phyloP scores from a whole-genome alignment of 2,113 vertebrate genomes.

The Platichthys stellatus region DNA sequence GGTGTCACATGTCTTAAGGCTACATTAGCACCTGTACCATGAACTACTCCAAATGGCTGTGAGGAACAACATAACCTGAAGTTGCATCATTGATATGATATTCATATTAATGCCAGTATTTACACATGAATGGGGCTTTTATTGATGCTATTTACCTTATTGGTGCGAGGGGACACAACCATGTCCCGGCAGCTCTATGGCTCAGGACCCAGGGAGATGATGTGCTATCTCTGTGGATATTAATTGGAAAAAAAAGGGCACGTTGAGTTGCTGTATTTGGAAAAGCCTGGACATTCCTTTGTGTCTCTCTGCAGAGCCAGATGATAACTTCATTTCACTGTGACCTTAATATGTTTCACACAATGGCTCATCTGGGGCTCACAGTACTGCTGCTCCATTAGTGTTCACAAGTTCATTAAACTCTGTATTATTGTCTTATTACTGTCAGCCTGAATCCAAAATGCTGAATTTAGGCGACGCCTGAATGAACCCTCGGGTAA shows the following conservation, averaged over 20 bases:
- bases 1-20: neutral
- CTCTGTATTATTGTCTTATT: conserved; percentile 12
- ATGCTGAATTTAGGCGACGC: conserved; percentile 5
- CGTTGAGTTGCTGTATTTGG: neutral
- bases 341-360: conserved; percentile 26
- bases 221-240: too few species aligned
- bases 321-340: neutral
- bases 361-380: conserved; percentile 26
- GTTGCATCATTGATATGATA: neutral
- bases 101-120: neutral
- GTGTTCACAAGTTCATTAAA: conserved; percentile 25
- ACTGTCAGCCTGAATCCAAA: conserved; percentile 11
- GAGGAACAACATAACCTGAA: neutral
- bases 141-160: neutral
- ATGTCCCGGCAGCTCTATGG: neutral
- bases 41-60: too few species aligned
- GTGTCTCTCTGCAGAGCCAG: neutral
- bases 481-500: neutral
- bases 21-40: neutral
- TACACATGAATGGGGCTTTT: neutral
- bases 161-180: neutral
- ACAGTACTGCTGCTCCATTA: conserved; percentile 14
- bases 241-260: too few species aligned
- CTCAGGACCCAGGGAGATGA: neutral
- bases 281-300: neutral